A percentile compares a stretch with the other conserved stretches of the same genome.
These are phyloP conservation scores for Mallotus villosus DNA, from an alignment of 2,797 vertebrate genomes.

Conservation along the genomic window DNA sequence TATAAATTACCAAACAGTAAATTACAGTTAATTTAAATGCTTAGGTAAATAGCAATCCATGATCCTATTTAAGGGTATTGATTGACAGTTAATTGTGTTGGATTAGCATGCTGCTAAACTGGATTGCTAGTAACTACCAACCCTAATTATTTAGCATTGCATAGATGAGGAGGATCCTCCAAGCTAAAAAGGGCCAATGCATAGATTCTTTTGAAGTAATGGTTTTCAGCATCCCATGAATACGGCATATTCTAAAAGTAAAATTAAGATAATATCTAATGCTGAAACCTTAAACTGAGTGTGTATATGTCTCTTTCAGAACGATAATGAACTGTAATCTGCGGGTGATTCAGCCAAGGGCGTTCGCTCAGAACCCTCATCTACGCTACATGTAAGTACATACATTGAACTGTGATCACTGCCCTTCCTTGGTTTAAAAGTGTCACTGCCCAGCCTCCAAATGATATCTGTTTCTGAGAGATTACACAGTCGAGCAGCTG, in stretches of 20 bases:
- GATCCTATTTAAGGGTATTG: background rate
- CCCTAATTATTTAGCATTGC: too few species aligned
- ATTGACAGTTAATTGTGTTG: background rate
- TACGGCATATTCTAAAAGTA: too few species aligned
- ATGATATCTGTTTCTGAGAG: background rate
- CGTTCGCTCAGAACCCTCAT: conserved; percentile 94
- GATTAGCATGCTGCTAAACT: background rate
- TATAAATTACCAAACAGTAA: background rate
- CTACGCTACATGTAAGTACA: conserved; percentile 96
- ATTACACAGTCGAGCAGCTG: background rate
- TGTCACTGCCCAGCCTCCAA: background rate
- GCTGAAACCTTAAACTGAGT: conserved; percentile 6
- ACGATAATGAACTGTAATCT: conserved; percentile 97
- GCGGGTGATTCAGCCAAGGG: conserved; percentile 89
- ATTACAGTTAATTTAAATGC: background rate
- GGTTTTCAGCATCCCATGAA: too few species aligned
- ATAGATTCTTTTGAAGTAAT: too few species aligned
- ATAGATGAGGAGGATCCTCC: too few species aligned
- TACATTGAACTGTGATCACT: conserved; percentile 28
- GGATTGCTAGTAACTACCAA: too few species aligned
- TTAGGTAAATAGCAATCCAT: background rate
- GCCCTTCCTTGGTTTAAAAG: background rate
- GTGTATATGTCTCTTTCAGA: conserved; percentile 67
- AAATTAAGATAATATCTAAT: background rate
- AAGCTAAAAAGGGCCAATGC: too few species aligned